Percentiles rank a stretch among this genome's conserved stretches.
Evolutionary conservation across 2,888 invertebrate species (phyloP).

Genomic region (Craniophora ligustri): DNA sequence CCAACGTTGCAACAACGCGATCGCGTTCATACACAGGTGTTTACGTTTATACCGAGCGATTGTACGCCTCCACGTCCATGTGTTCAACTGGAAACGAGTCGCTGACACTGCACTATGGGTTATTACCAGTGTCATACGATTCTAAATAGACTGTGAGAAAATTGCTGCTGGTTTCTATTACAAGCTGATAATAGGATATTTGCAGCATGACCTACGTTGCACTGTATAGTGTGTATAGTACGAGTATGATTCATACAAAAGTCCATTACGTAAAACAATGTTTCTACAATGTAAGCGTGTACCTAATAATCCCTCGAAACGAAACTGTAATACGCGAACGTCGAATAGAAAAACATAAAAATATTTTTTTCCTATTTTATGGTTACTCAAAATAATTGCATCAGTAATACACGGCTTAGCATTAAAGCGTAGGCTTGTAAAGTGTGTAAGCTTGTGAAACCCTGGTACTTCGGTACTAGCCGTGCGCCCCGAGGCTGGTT

Average conservation of each 20-base stretch:
- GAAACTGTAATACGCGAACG: slow-evolving; percentile 20
- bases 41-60: slow-evolving; percentile 42
- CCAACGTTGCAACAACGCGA: slow-evolving; percentile 60
- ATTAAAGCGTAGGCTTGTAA: slow-evolving; percentile 44
- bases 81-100: slow-evolving; percentile 25
- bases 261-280: slow-evolving; percentile 52
- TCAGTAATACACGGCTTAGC: slow-evolving; percentile 10
- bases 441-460: slow-evolving; percentile 58
- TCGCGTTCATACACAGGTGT: slow-evolving; percentile 61
- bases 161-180: slow-evolving; percentile 27
- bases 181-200: slow-evolving; percentile 47
- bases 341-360: slow-evolving; percentile 26
- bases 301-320: slow-evolving; percentile 36
- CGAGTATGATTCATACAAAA: slow-evolving; percentile 53
- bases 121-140: slow-evolving; percentile 31
- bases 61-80: slow-evolving; percentile 30
- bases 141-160: slow-evolving; percentile 45
- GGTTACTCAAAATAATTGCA: slow-evolving; percentile 30
- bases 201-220: slow-evolving; percentile 38
- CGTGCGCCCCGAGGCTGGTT: slow-evolving; percentile 62
- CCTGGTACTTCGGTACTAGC: slow-evolving; percentile 41
- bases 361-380: slow-evolving; percentile 15
- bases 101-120: slow-evolving; percentile 40
- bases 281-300: slow-evolving; percentile 47
- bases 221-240: slow-evolving; percentile 40